These are phyloP conservation scores for Oasisia sp. DNA, from an alignment of 2,888 invertebrate species.

Conservation along the genomic window DNA sequence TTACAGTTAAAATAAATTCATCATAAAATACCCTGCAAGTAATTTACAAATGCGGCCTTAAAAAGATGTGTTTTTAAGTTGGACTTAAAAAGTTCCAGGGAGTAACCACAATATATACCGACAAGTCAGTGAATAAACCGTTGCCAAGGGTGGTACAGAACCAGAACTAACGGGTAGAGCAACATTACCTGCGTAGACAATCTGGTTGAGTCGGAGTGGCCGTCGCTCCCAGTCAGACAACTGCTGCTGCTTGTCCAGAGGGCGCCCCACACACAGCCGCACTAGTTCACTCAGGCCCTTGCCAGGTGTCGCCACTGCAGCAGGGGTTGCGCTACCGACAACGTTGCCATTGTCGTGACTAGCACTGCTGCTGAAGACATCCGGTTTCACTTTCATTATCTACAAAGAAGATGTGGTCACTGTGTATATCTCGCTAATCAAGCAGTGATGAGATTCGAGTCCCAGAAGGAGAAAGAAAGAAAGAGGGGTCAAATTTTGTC, in stretches of 20 bases:
- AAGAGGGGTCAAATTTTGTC: no score
- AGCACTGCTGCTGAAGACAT: background rate
- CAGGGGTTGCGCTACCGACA: background rate
- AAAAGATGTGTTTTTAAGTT: no score
- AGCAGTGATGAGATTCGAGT: background rate
- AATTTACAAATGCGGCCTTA: no score
- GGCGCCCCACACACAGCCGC: slow-evolving; percentile 57
- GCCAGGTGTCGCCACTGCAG: slow-evolving; percentile 45
- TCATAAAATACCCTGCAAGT: no score
- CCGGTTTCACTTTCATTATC: slow-evolving; percentile 18
- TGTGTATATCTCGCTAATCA: background rate
- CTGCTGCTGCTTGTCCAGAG: slow-evolving; percentile 62
- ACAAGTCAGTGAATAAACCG: no score
- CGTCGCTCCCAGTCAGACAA: slow-evolving; percentile 65
- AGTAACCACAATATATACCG: no score
- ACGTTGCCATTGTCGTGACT: background rate
- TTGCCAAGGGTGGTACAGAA: background rate
- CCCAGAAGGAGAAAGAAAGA: no score
- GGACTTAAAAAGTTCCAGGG: no score
- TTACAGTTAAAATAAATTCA: no score
- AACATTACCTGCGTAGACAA: slow-evolving; percentile 60
- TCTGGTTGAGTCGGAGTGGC: slow-evolving; percentile 58
- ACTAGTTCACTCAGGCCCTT: slow-evolving; percentile 62
- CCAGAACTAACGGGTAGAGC: background rate
- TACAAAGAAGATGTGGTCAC: background rate